Evolutionary conservation across 2,888 invertebrate species (phyloP).

Genomic region (Dromius quadrimaculatus): DNA sequence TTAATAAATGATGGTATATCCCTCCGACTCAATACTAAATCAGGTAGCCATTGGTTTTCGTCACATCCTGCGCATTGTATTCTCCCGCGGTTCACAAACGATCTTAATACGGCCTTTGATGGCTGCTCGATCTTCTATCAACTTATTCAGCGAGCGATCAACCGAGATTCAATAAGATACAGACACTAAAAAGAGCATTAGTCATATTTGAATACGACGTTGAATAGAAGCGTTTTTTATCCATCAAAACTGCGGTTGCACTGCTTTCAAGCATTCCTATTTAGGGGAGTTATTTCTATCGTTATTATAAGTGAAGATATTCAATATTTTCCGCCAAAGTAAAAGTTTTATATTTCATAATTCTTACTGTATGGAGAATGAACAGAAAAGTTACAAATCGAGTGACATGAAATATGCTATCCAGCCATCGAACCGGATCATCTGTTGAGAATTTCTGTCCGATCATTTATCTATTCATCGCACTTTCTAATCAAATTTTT

Average conservation of each 20-base stretch:
- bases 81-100: slow-evolving; percentile 5
- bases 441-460: too few relatives aligned
- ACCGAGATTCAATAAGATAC: slow-evolving; percentile 1
- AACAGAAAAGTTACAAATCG: too few relatives aligned
- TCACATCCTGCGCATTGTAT: slow-evolving; percentile 46
- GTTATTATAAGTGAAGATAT: too few relatives aligned
- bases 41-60: slow-evolving; percentile 51
- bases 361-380: too few relatives aligned
- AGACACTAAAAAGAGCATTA: slow-evolving; percentile 3
- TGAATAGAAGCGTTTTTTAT: background rate
- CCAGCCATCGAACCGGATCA: too few relatives aligned
- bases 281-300: background rate
- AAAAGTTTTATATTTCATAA: too few relatives aligned
- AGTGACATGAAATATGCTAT: too few relatives aligned
- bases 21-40: slow-evolving; percentile 46
- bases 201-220: slow-evolving; percentile 5
- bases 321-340: too few relatives aligned
- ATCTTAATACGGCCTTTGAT: slow-evolving; percentile 21
- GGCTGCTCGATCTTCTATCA: slow-evolving; percentile 22
- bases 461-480: too few relatives aligned
- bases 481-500: too few relatives aligned
- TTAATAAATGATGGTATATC: slow-evolving; percentile 57
- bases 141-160: slow-evolving; percentile 7
- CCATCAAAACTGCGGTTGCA: background rate
- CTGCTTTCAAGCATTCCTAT: background rate